A percentile compares a stretch with the other conserved stretches of the same genome.
Conservation (phyloP, 2,888 invertebrate species). For the Tuta absoluta region DNA sequence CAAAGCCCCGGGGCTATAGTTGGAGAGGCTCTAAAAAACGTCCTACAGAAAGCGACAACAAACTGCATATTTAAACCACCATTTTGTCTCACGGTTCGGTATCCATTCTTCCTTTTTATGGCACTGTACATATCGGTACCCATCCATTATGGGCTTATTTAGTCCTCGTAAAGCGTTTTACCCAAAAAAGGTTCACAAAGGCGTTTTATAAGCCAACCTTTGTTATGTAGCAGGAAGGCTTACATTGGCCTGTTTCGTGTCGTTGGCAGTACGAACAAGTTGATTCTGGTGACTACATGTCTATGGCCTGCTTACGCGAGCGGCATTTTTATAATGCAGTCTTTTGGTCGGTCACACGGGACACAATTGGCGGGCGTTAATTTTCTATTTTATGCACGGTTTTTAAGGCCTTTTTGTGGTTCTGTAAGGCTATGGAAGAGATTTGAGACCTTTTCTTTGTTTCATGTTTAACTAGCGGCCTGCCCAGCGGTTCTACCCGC, state of each 20-base stretch:
- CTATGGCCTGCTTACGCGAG: conserved; percentile 43
- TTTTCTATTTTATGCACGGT: too few species aligned
- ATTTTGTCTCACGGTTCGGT: conserved; percentile 2
- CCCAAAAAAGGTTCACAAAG: conserved; percentile 7
- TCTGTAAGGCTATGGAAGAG: too few species aligned
- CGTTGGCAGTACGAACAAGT: neutral
- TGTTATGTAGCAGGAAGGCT: neutral
- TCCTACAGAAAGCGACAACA: too few species aligned
- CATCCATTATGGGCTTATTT: conserved; percentile 1
- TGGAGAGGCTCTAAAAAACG: too few species aligned
- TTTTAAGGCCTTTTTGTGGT: too few species aligned
- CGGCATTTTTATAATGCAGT: conserved; percentile 58
- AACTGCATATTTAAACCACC: neutral
- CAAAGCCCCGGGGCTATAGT: too few species aligned
- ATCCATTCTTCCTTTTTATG: neutral
- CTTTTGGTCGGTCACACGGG: neutral
- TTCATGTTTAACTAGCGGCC: too few species aligned
- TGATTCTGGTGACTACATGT: conserved; percentile 36
- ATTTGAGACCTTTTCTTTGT: too few species aligned
- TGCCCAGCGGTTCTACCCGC: too few species aligned
- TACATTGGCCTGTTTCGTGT: neutral
- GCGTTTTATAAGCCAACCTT: neutral
- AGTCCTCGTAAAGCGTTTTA: neutral
- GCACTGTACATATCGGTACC: neutral
- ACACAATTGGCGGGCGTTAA: too few species aligned